Percentiles rank a stretch among this genome's conserved stretches.
These are phyloP conservation scores for Sclerodermus sp. DNA, from an alignment of 2,888 invertebrate genomes.

Conservation along the genomic window DNA sequence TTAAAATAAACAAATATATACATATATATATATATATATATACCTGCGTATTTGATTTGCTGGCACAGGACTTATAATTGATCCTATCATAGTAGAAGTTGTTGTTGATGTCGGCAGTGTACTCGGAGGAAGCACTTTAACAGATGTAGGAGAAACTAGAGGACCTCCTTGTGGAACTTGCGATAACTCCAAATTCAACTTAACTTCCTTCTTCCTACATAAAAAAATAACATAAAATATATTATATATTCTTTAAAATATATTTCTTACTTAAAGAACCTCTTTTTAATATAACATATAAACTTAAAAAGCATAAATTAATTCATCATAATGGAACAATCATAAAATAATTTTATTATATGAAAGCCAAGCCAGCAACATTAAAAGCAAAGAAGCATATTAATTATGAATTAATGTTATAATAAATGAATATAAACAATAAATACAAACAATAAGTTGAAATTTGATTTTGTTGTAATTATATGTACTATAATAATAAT, in stretches of 20 bases:
- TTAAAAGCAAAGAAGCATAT: too few relatives aligned
- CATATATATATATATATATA: slow-evolving; percentile 13
- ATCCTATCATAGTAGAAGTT: slow-evolving; percentile 58
- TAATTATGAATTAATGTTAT: slow-evolving; percentile 3
- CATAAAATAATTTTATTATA: too few relatives aligned
- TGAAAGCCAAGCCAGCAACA: too few relatives aligned
- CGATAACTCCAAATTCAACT: slow-evolving; percentile 53
- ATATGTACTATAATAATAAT: too few relatives aligned
- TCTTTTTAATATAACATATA: too few relatives aligned
- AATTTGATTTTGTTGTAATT: too few relatives aligned
- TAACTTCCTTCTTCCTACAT: slow-evolving; percentile 52
- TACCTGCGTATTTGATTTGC: slow-evolving; percentile 56
- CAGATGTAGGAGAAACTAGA: slow-evolving; percentile 46
- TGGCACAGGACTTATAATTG: slow-evolving; percentile 60
- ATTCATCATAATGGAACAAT: too few relatives aligned
- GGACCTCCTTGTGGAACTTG: slow-evolving; percentile 52
- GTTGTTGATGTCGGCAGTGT: slow-evolving; percentile 45
- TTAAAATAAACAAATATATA: too few relatives aligned
- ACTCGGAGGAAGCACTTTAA: slow-evolving; percentile 43
- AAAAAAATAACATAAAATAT: not conserved
- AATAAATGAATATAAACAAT: slow-evolving; percentile 3
- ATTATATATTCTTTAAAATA: not conserved
- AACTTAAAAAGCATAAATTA: too few relatives aligned
- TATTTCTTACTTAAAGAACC: slow-evolving; percentile 2
- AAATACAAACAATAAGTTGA: not conserved